These are phyloP conservation scores for Rhodeus uyekii DNA, from an alignment of 2,797 vertebrate species.

Conservation along the genomic window DNA sequence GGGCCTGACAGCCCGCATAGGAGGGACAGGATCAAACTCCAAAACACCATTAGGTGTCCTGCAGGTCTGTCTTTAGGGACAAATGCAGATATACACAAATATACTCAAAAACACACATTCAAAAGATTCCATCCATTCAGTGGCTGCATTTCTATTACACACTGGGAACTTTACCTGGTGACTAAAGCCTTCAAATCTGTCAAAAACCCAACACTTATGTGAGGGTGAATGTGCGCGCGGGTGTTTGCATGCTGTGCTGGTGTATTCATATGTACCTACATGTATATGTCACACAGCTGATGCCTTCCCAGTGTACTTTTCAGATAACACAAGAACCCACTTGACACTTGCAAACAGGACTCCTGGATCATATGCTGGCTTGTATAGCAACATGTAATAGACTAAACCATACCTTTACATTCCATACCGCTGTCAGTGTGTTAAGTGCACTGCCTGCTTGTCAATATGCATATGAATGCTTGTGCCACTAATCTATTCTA, in stretches of 20 bases:
- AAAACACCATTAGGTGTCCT: neutral
- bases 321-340: neutral
- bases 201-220: conserved; percentile 35
- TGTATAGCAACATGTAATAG: conserved; percentile 38
- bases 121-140: neutral
- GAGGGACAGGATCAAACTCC: conserved; percentile 27
- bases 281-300: conserved; percentile 34
- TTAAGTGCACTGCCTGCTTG: neutral
- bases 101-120: neutral
- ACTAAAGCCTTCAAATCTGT: neutral
- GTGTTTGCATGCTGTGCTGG: conserved; percentile 9
- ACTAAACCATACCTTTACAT: conserved; percentile 28
- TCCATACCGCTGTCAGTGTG: conserved; percentile 31
- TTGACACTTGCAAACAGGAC: conserved; percentile 49
- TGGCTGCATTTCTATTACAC: neutral
- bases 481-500: conserved; percentile 18
- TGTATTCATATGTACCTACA: conserved; percentile 30
- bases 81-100: conserved; percentile 12
- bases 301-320: conserved; percentile 35
- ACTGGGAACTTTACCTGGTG: neutral
- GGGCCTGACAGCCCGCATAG: conserved; percentile 31
- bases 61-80: conserved; percentile 11
- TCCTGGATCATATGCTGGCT: conserved; percentile 35
- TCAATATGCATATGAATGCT: conserved; percentile 41
- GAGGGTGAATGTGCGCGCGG: conserved; percentile 36